Conservation (phyloP, 2,113 vertebrate species). For the Caranx ignobilis region DNA sequence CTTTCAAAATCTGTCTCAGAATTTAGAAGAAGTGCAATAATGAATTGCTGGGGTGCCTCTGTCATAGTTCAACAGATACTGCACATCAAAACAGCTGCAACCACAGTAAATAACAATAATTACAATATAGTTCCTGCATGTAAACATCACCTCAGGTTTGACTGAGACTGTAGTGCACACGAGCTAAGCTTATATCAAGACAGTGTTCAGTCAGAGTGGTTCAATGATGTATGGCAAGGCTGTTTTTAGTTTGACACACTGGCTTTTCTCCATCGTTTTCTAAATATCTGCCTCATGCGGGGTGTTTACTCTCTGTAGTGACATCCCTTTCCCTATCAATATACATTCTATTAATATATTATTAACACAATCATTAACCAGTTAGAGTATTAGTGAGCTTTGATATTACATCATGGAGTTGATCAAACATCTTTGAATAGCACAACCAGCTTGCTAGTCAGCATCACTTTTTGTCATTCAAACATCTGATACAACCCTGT, state of each 20-base stretch:
- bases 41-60: not conserved
- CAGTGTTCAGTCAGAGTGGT: conserved; percentile 43
- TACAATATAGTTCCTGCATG: not conserved
- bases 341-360: conserved; percentile 75
- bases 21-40: not conserved
- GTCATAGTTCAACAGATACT: conserved; percentile 13
- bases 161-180: not conserved
- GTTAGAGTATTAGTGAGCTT: conserved; percentile 77
- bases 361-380: conserved; percentile 62
- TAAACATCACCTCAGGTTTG: conserved; percentile 38
- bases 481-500: conserved; percentile 64
- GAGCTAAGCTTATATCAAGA: conserved; percentile 49
- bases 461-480: conserved; percentile 54
- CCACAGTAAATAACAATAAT: conserved; percentile 10
- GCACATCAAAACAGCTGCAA: conserved; percentile 2
- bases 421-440: conserved; percentile 62
- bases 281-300: conserved; percentile 57
- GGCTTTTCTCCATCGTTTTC: conserved; percentile 39
- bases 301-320: conserved; percentile 72
- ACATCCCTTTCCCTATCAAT: conserved; percentile 54
- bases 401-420: conserved; percentile 66
- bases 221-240: conserved; percentile 24
- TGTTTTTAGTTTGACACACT: conserved; percentile 25
- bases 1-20: not conserved
- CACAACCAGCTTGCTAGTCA: conserved; percentile 57